phyloP scores from a whole-genome alignment of 2,113 vertebrate genomes.

The Mesembrinibis cayennensis region DNA sequence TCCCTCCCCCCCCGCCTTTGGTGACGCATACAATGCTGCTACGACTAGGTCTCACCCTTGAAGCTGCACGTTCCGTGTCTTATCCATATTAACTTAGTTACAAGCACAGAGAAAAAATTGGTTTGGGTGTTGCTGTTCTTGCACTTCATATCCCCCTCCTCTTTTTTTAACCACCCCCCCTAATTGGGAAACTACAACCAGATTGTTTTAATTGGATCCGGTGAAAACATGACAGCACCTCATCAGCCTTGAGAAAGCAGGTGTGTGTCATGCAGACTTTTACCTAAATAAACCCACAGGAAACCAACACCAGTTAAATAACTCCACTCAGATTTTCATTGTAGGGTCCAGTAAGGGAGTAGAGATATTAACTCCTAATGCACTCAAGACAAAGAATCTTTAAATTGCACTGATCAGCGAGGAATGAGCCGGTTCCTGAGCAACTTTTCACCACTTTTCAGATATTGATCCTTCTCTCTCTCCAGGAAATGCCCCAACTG shows the following conservation, averaged over 20 bases:
- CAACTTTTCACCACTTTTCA: neutral
- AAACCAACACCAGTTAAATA: slow-evolving; percentile 36
- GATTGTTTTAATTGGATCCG: slow-evolving; percentile 47
- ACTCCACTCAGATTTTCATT: neutral
- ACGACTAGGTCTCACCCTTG: neutral
- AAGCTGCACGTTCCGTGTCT: neutral
- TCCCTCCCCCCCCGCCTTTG: neutral
- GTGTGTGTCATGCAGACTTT: slow-evolving; percentile 25
- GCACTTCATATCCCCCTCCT: neutral
- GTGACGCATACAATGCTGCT: neutral
- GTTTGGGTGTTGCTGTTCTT: neutral
- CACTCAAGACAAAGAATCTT: neutral
- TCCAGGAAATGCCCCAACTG: neutral
- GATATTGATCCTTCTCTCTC: neutral
- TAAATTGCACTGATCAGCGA: neutral
- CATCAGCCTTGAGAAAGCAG: slow-evolving; percentile 70
- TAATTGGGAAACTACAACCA: slow-evolving; percentile 42
- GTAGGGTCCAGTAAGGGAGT: neutral
- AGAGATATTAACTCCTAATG: slow-evolving; percentile 8
- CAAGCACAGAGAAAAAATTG: neutral
- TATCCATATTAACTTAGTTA: neutral
- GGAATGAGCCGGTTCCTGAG: neutral
- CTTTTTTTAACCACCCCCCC: neutral
- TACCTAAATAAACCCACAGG: slow-evolving; percentile 14
- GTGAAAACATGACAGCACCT: slow-evolving; percentile 46